A percentile compares a stretch with the other conserved stretches of the same genome.
Evolutionary conservation across 2,888 invertebrate species (phyloP).

Genomic region (Leuctra nigra): DNA sequence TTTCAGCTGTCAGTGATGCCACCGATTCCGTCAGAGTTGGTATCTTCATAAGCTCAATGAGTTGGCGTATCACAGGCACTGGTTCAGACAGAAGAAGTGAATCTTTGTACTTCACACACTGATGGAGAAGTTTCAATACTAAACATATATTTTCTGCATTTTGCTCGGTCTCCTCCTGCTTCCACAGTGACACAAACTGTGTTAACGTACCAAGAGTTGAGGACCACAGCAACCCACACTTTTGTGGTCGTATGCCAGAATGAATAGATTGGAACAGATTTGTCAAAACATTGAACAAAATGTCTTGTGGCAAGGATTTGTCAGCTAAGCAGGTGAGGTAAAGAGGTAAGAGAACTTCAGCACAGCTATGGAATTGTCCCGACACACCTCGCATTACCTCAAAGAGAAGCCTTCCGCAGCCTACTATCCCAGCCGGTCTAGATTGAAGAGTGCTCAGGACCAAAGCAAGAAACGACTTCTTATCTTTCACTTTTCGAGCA

Average conservation of each 20-base stretch:
- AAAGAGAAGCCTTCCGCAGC: conserved; percentile 82
- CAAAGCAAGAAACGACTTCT: conserved; percentile 61
- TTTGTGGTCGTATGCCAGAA: conserved; percentile 53
- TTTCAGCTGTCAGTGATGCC: conserved; percentile 46
- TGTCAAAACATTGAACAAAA: conserved; percentile 57
- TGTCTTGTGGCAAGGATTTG: conserved; percentile 45
- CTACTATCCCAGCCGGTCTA: conserved; percentile 61
- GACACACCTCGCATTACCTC: conserved; percentile 80
- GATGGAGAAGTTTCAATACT: conserved; percentile 52
- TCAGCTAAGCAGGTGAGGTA: conserved; percentile 56
- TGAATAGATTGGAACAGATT: conserved; percentile 58
- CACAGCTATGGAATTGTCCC: conserved; percentile 79
- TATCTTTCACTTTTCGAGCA: conserved; percentile 79
- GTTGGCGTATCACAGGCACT: conserved; percentile 49
- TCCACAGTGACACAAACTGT: conserved; percentile 3
- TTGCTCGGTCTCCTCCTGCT: neutral
- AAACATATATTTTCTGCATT: conserved; percentile 24
- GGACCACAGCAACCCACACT: conserved; percentile 59
- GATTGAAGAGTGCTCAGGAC: conserved; percentile 59
- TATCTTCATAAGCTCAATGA: conserved; percentile 47
- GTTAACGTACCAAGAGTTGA: neutral
- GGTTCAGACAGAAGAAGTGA: conserved; percentile 58
- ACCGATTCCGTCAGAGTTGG: conserved; percentile 43
- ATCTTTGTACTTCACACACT: conserved; percentile 54
- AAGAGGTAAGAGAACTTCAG: conserved; percentile 61